A percentile compares a stretch with the other conserved stretches of the same genome.
phyloP scores from a whole-genome alignment of 2,888 invertebrate genomes.

The Epirrita christyi region DNA sequence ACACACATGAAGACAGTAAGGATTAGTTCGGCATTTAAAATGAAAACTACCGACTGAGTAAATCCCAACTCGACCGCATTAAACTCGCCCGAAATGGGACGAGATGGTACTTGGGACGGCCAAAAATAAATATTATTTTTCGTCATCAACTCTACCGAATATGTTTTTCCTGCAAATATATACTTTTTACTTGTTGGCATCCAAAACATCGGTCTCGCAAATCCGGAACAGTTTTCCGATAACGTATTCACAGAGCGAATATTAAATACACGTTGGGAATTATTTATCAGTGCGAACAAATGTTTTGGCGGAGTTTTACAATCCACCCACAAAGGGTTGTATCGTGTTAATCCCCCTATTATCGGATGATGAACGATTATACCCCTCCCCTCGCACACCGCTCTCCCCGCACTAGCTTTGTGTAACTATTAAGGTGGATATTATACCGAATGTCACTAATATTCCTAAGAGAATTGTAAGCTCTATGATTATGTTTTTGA shows the following conservation, averaged over 20 bases:
- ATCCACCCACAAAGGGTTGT: constrained; percentile 77
- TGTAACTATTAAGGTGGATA: constrained; percentile 54
- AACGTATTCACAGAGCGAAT: constrained; percentile 57
- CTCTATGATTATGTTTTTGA: constrained; percentile 19
- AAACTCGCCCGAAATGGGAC: too few species aligned
- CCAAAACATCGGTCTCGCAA: constrained; percentile 27
- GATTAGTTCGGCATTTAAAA: too few species aligned
- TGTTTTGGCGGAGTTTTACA: constrained; percentile 74
- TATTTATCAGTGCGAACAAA: constrained; percentile 63
- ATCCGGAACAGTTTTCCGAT: constrained; percentile 37
- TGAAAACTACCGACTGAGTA: too few species aligned
- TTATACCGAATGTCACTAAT: constrained; percentile 70
- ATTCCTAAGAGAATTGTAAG: constrained; percentile 52
- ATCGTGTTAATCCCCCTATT: constrained; percentile 76
- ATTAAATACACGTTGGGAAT: constrained; percentile 56
- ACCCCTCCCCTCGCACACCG: constrained; percentile 35
- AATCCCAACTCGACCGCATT: too few species aligned
- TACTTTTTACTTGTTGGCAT: too few species aligned
- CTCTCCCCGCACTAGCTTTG: constrained; percentile 38
- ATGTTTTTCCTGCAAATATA: too few species aligned
- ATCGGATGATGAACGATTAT: constrained; percentile 73
- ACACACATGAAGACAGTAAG: too few species aligned
- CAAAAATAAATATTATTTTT: too few species aligned
- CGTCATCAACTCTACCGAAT: too few species aligned
- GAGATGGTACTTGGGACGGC: too few species aligned